Evolutionary conservation across 2,113 vertebrate genomes (phyloP).

Genomic region (Nerophis lumbriciformis): DNA sequence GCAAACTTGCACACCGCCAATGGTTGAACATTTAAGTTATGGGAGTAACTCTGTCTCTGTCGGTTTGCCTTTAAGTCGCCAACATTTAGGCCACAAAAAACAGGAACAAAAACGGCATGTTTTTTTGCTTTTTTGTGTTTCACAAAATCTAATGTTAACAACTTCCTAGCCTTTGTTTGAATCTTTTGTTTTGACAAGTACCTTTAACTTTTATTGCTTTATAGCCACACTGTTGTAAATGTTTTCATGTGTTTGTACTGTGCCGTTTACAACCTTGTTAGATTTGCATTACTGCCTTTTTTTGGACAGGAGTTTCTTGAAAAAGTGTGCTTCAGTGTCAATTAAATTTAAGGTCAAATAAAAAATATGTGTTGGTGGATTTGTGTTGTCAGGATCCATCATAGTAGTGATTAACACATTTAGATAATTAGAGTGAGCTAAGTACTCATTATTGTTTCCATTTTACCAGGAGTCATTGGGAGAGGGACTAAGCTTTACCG

Average conservation of each 20-base stretch:
- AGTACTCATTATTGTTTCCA: conserved; percentile 41
- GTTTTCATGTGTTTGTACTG: not conserved
- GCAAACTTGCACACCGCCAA: too few relatives aligned
- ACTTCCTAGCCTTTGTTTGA: too few relatives aligned
- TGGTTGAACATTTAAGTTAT: too few relatives aligned
- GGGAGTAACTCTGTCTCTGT: too few relatives aligned
- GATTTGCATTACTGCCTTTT: not conserved
- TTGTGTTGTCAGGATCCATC: not conserved
- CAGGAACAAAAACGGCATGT: too few relatives aligned
- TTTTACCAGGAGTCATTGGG: conserved; percentile 17
- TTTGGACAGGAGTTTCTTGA: not conserved
- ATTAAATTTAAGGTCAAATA: not conserved
- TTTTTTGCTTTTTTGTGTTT: too few relatives aligned
- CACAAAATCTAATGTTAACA: too few relatives aligned
- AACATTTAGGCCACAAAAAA: too few relatives aligned
- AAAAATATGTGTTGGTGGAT: not conserved
- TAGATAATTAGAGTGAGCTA: conserved; percentile 47
- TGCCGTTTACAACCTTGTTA: not conserved
- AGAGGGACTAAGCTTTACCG: conserved; percentile 29
- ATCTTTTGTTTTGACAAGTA: too few relatives aligned
- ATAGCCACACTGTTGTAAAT: not conserved
- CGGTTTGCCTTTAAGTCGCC: too few relatives aligned
- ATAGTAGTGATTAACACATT: conserved; percentile 20
- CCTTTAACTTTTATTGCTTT: not conserved
- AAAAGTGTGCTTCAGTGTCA: not conserved